These are phyloP conservation scores for Myrmecobius fasciatus DNA, from an alignment of 2,113 vertebrate genomes.

Conservation along the genomic window DNA sequence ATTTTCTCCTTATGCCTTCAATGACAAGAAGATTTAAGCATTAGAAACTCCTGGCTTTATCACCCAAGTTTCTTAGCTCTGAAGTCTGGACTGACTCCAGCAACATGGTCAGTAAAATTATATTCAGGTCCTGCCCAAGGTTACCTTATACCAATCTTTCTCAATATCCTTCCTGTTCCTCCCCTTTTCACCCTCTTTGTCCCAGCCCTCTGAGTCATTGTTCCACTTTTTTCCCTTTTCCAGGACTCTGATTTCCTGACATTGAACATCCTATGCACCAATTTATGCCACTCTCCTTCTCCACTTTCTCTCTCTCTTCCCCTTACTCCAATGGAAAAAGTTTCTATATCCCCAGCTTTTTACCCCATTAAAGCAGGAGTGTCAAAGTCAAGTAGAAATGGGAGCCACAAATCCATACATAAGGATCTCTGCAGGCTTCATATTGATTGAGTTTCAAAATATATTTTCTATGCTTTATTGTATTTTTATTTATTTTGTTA, in stretches of 20 bases:
- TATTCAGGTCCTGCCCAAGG: constrained; percentile 58
- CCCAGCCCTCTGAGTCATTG: neutral
- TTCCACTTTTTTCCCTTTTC: constrained; percentile 40
- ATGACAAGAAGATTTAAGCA: constrained; percentile 78
- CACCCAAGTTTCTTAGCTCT: constrained; percentile 75
- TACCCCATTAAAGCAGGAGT: neutral
- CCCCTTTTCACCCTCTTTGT: constrained; percentile 20
- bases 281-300: constrained; percentile 27
- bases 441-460: neutral
- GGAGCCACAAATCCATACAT: neutral
- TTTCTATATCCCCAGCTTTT: constrained; percentile 5
- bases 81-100: constrained; percentile 76
- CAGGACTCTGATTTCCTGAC: constrained; percentile 25
- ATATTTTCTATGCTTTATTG: neutral
- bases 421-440: neutral
- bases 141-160: constrained; percentile 37
- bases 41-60: constrained; percentile 72
- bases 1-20: constrained; percentile 76
- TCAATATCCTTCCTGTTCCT: constrained; percentile 51
- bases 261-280: constrained; percentile 55
- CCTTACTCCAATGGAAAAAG: constrained; percentile 26
- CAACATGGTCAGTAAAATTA: constrained; percentile 78
- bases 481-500: neutral
- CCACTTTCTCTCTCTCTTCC: constrained; percentile 35
- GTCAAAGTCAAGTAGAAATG: neutral